Evolutionary conservation across 2,797 vertebrate genomes (phyloP), one percentile per base, ranked within the genome.

Genomic region (Hybognathus amarus): DNA sequence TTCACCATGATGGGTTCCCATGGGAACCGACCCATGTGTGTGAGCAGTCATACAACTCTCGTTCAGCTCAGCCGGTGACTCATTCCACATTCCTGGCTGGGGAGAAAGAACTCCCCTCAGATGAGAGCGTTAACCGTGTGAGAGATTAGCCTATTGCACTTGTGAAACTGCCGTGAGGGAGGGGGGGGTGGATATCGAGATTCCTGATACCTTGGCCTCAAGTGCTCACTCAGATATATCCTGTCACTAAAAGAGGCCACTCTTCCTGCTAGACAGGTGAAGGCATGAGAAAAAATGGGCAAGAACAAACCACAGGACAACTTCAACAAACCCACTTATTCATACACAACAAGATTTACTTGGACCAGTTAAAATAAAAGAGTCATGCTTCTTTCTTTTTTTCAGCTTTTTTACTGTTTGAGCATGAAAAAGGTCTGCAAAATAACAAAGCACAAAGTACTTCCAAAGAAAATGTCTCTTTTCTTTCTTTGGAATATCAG

Each of bases 181-280:
- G 64, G 88, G 83, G 83, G 30, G 84, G 91, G 89, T 91, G 69
- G 77, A 84, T 74, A 42, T 84, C 88, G 88, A 88, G 92, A 92
- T 92, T 92, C 89, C 91, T 90, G 91, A 89, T 90, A 93, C 84
- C 89, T 90, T 77, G 84, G 89, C 90, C 89, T 87, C 86, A 81
- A 79, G 90, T 79, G 89, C 89, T 91, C 91, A 85, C 88, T 92
- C 85, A 59, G 86, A 90, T 90, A 92, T 91, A 92, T 93, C 93
- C 92, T 91, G 85, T 80, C 84, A 76, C 80, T 93, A 92, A 94
- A 91, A 89, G 90, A 91, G 92, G 92, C 88, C 90, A 92, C 88
- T 90, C 90, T 88, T 90, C 66, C 92, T 90, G 74, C 30, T 64
- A 64, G 69, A 79, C 77, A 79, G 76, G 68, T 79, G 77, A 54